Conservation (phyloP, 1,140 invertebrate genomes). For the Drosophila jambulina region DNA sequence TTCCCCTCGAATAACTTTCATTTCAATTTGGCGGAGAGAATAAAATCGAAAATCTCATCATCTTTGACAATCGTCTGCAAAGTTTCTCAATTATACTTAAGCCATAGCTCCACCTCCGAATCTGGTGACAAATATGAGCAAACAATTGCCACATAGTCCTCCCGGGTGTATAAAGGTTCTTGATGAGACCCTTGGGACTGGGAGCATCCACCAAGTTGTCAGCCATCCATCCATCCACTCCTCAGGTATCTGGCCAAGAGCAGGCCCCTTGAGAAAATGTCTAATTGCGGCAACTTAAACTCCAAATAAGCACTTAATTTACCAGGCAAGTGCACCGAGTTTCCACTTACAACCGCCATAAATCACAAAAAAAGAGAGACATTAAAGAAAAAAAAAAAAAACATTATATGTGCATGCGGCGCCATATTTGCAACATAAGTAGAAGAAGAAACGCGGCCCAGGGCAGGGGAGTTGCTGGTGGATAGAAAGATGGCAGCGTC, state of each 20-base stretch:
- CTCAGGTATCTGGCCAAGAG: slow-evolving; percentile 48
- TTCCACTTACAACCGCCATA: slow-evolving; percentile 63
- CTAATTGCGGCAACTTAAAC: slow-evolving; percentile 80
- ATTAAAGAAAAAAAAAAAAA: slow-evolving; percentile 22
- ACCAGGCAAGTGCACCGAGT: slow-evolving; percentile 72
- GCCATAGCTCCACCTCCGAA: background rate
- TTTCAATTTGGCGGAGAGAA: slow-evolving; percentile 16
- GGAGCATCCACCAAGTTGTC: slow-evolving; percentile 38
- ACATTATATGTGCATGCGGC: slow-evolving; percentile 40
- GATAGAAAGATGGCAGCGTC: slow-evolving; percentile 43
- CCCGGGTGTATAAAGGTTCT: slow-evolving; percentile 7
- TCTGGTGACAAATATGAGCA: slow-evolving; percentile 15
- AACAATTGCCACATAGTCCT: slow-evolving; percentile 24
- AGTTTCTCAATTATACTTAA: slow-evolving; percentile 63
- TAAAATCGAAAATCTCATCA: slow-evolving; percentile 24
- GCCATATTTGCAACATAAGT: slow-evolving; percentile 59
- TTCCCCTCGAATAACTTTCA: slow-evolving; percentile 12
- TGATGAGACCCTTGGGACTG: slow-evolving; percentile 23
- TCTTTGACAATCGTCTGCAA: slow-evolving; percentile 59
- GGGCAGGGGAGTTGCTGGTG: background rate
- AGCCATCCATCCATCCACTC: slow-evolving; percentile 36
- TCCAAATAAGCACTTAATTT: slow-evolving; percentile 82
- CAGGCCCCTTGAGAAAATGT: slow-evolving; percentile 63
- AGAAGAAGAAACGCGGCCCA: slow-evolving; percentile 31
- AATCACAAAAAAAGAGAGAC: slow-evolving; percentile 45